Conservation (phyloP, 2,888 invertebrate species). For the Anthoptus insignis region DNA sequence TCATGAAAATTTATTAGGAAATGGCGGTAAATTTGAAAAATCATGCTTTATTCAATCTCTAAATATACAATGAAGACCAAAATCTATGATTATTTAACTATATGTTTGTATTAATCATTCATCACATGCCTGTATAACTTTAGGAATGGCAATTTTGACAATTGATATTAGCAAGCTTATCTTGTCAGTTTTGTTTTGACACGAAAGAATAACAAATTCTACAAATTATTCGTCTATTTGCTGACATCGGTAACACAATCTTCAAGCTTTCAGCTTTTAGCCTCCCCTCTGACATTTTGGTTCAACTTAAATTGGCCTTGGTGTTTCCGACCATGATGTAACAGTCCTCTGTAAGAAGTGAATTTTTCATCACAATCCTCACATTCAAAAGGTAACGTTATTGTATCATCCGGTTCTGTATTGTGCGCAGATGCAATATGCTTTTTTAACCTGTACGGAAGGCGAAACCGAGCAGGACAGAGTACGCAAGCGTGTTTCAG, state of each 20-base stretch:
- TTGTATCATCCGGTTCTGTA: slow-evolving; percentile 45
- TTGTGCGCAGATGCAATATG: slow-evolving; percentile 64
- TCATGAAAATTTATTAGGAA: no score
- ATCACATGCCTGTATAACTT: no score
- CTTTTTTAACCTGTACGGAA: slow-evolving; percentile 65
- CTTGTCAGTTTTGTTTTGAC: no score
- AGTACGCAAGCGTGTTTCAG: slow-evolving; percentile 64
- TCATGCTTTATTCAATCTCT: no score
- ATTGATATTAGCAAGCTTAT: no score
- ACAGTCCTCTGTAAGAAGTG: slow-evolving; percentile 62
- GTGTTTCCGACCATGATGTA: slow-evolving; percentile 68
- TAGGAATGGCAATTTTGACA: no score
- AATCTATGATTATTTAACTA: no score
- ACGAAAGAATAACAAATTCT: no score
- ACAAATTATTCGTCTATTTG: neutral
- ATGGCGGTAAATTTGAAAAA: no score
- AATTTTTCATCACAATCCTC: slow-evolving; percentile 66
- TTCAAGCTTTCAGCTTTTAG: slow-evolving; percentile 16
- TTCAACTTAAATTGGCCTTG: slow-evolving; percentile 47
- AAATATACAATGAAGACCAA: no score
- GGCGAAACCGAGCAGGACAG: slow-evolving; percentile 69
- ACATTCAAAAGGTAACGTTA: slow-evolving; percentile 59
- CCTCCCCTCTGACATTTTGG: slow-evolving; percentile 25
- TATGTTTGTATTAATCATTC: no score
- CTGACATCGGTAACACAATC: neutral